Conservation (phyloP, 2,113 vertebrate species). For the Hydrochoerus hydrochaeris region DNA sequence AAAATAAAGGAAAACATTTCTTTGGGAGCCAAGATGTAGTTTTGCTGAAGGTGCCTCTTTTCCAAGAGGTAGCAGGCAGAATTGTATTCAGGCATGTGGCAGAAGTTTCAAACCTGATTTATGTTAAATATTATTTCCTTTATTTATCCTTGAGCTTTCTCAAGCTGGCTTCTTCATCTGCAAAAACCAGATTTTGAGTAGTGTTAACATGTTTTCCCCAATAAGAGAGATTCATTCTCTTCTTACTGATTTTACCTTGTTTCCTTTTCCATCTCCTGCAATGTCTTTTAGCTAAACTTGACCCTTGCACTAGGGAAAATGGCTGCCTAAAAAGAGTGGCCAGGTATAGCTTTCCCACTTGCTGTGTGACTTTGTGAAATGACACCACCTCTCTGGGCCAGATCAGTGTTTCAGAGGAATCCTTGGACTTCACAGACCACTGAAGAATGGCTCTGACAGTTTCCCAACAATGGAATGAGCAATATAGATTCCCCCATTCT, state of each 20-base stretch:
- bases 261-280: background rate
- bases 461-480: background rate
- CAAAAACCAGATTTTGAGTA: background rate
- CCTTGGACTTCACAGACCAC: background rate
- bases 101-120: background rate
- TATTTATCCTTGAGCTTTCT: background rate
- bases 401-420: background rate
- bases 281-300: background rate
- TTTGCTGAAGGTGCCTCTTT: background rate
- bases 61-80: background rate
- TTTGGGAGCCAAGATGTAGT: background rate
- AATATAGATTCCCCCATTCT: fast-evolving
- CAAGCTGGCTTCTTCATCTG: background rate
- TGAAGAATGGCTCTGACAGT: background rate
- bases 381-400: background rate
- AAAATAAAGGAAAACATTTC: background rate
- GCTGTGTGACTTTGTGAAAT: background rate
- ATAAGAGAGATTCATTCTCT: background rate
- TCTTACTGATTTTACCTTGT: background rate
- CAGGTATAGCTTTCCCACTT: background rate
- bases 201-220: background rate
- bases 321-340: background rate
- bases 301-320: background rate
- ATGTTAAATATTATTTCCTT: background rate
- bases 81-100: background rate